These are phyloP conservation scores for Andinoacara biseriatus DNA, from an alignment of 2,113 vertebrate genomes.

Conservation along the genomic window DNA sequence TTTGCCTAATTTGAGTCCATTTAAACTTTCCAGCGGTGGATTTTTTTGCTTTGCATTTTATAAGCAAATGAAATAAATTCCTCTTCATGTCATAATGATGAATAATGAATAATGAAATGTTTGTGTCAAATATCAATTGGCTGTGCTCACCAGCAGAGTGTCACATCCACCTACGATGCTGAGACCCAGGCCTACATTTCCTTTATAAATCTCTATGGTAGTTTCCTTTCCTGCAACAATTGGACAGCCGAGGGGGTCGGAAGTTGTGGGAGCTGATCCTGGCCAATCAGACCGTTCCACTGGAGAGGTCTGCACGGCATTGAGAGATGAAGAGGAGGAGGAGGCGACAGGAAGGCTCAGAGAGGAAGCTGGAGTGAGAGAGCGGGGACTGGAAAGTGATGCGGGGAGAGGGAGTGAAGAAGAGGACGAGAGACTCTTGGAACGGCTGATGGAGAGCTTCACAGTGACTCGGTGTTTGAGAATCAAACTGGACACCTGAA, in stretches of 20 bases:
- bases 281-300: slow-evolving; percentile 77
- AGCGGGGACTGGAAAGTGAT: slow-evolving; percentile 13
- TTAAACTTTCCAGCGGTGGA: not conserved
- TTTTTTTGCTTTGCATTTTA: not conserved
- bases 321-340: slow-evolving; percentile 26
- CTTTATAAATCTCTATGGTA: slow-evolving; percentile 92
- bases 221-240: slow-evolving; percentile 90
- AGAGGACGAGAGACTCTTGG: slow-evolving; percentile 36
- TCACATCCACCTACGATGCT: slow-evolving; percentile 96
- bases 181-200: slow-evolving; percentile 88
- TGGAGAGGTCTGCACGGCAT: slow-evolving; percentile 14
- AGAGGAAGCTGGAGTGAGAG: slow-evolving; percentile 29
- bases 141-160: slow-evolving; percentile 86
- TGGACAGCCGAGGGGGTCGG: slow-evolving; percentile 85
- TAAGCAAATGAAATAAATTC: not conserved
- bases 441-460: slow-evolving; percentile 81
- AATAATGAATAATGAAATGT: not conserved
- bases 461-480: slow-evolving; percentile 81
- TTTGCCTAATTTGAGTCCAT: not conserved
- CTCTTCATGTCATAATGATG: not conserved
- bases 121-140: not conserved
- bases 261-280: slow-evolving; percentile 77
- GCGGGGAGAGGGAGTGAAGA: slow-evolving; percentile 2
- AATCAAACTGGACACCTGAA: slow-evolving; percentile 87
- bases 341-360: not conserved